Evolutionary conservation across 1,140 invertebrate genomes (phyloP).

Genomic region (Drosophila pallidifrons): DNA sequence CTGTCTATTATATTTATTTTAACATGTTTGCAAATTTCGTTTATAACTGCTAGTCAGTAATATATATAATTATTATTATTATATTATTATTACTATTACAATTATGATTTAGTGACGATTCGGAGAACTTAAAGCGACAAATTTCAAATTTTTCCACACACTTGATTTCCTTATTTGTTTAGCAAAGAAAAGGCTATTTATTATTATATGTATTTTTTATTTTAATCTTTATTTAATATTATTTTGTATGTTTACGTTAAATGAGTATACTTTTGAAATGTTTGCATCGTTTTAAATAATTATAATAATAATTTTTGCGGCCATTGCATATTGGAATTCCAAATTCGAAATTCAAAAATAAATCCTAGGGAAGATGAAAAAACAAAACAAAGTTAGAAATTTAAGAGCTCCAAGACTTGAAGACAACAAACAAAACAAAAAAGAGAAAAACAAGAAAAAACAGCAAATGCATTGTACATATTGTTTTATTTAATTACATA

Average conservation of each 20-base stretch:
- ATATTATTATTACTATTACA: slow-evolving; percentile 8
- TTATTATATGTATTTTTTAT: slow-evolving; percentile 42
- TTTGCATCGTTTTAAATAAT: slow-evolving; percentile 46
- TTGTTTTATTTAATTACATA: slow-evolving; percentile 78
- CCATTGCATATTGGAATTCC: slow-evolving; percentile 79
- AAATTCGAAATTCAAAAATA: slow-evolving; percentile 53
- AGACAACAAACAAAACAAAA: slow-evolving; percentile 46
- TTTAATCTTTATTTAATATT: slow-evolving; percentile 5
- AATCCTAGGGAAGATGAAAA: slow-evolving; percentile 18
- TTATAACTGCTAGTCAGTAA: slow-evolving; percentile 82
- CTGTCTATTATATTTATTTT: slow-evolving; percentile 70
- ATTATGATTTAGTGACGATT: slow-evolving; percentile 53
- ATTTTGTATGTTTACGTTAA: neutral
- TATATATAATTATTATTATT: slow-evolving; percentile 35
- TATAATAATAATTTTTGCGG: slow-evolving; percentile 47
- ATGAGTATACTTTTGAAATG: slow-evolving; percentile 33
- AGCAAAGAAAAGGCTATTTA: slow-evolving; percentile 80
- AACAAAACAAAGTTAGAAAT: slow-evolving; percentile 45
- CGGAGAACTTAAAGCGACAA: slow-evolving; percentile 49
- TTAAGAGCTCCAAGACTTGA: slow-evolving; percentile 80
- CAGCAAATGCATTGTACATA: slow-evolving; percentile 66
- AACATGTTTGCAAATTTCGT: slow-evolving; percentile 50
- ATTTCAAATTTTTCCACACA: slow-evolving; percentile 30
- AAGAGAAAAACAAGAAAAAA: slow-evolving; percentile 30
- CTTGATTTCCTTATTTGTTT: slow-evolving; percentile 64